Percentiles rank a stretch among this genome's conserved stretches.
Evolutionary conservation across 2,113 vertebrate genomes (phyloP).

Genomic region (Electrona antarctica): DNA sequence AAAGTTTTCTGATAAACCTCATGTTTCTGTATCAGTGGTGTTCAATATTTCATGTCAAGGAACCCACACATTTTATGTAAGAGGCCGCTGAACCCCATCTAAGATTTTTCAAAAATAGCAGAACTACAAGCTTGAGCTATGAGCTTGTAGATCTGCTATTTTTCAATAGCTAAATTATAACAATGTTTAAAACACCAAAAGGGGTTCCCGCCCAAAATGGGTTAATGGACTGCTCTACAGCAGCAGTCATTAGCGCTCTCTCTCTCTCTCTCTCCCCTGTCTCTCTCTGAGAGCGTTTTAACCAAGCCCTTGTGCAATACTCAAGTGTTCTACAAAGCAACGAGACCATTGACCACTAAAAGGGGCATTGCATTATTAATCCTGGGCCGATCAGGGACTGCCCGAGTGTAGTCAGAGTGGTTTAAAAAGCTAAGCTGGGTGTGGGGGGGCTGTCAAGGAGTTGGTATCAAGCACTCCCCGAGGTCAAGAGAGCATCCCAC

Average conservation of each 20-base stretch:
- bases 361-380: slow-evolving; percentile 57
- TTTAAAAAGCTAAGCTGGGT: slow-evolving; percentile 52
- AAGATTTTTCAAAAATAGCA: no score
- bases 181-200: no score
- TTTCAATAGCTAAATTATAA: no score
- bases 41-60: no score
- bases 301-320: slow-evolving; percentile 12
- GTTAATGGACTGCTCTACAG: background rate
- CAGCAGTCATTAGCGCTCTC: background rate
- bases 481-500: slow-evolving; percentile 23
- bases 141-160: no score
- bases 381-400: slow-evolving; percentile 4
- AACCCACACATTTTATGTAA: no score
- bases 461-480: slow-evolving; percentile 40
- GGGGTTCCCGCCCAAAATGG: no score
- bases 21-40: no score
- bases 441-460: slow-evolving; percentile 30
- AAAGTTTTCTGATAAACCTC: no score
- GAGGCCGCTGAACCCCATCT: no score
- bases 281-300: slow-evolving; percentile 6
- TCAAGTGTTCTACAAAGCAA: slow-evolving; percentile 13
- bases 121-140: no score
- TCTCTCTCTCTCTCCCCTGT: background rate
- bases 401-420: slow-evolving; percentile 37
- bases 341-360: slow-evolving; percentile 13